Conservation (phyloP, 1,140 invertebrate genomes). For the Pseudachorutes palmiensis region DNA sequence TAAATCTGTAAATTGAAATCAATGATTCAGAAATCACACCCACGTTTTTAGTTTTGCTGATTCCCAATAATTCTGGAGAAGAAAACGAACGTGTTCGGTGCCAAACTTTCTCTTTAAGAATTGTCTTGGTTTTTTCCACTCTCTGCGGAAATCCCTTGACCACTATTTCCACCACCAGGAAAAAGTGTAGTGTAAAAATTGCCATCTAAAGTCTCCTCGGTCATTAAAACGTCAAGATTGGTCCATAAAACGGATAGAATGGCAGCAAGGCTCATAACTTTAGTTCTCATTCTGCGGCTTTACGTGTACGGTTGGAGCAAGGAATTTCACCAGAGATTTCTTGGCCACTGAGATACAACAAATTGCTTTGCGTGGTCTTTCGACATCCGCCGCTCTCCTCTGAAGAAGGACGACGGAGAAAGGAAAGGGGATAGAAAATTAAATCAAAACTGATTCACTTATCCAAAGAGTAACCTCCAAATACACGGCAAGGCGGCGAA, state of each 20-base stretch:
- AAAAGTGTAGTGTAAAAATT: not conserved
- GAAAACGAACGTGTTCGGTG: too few species aligned
- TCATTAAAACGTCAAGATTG: slow-evolving; percentile 9
- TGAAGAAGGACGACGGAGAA: not conserved
- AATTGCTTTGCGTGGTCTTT: not conserved
- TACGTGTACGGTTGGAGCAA: too few species aligned
- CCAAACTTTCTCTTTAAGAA: too few species aligned
- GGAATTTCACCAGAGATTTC: too few species aligned
- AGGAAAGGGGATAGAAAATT: not conserved
- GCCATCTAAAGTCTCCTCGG: not conserved
- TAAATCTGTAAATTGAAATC: too few species aligned
- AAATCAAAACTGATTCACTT: slow-evolving; percentile 7
- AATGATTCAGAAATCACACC: too few species aligned
- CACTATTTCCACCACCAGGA: too few species aligned
- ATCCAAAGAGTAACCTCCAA: not conserved
- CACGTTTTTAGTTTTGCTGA: too few species aligned
- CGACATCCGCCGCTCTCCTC: not conserved
- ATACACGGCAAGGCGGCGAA: not conserved
- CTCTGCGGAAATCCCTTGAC: too few species aligned
- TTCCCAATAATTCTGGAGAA: too few species aligned
- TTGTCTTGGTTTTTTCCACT: too few species aligned
- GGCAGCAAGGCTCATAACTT: not conserved
- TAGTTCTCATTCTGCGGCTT: too few species aligned
- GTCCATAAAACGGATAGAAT: not conserved
- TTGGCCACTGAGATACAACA: slow-evolving; percentile 11